Base-by-base conservation (phyloP, 2,113 vertebrate genomes). In the Herpetotheres cachinnans region DNA sequence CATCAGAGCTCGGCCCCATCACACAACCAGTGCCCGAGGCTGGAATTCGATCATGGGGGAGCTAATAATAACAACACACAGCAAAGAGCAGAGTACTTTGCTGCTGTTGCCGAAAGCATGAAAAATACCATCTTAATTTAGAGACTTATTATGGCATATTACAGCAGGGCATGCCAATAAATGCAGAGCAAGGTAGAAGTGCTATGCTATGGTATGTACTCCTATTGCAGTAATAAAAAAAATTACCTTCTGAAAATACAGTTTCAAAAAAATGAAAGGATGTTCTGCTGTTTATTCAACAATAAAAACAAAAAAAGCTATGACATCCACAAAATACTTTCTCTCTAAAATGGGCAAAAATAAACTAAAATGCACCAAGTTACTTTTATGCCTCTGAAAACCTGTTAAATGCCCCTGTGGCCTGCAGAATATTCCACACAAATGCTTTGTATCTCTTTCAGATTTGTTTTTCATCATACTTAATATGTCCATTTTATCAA, bases 11-110 rank as follows among this genome's bases (percentile, higher is more conserved):
- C 4, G 2, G 87, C 74, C 92, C 87, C 90, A 82, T 91, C 95
- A 90, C 82, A 90, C 90, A 85, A 72, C 50, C 85, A 79, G 84
- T 62, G 95, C 96, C 96, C 2, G 42, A 90, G 96, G 96, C 92
- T 92, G 96, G 90, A 95, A 96, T 94, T 96, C 66, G 90, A 94
- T 96, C 90, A 76, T 50, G 87, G 70, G 79, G 36, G 71, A 96
- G 95, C 78, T 94, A 95, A 96, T 95, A 96, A 94, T 95, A 97
- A 96, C 94, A 93, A 40, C 95, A 82, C 25, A n/a, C 62, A 90
- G 90, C 74, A 90, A 95, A 97, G 54, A 95, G 92, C 90, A 86
- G 82, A 92, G 87, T 73, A 90, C 87, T 92, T 90, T 86, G 46
- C 82, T 91, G 92, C 87, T 93, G 44, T 54, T 91, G 90, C 87